Evolutionary conservation across 2,113 vertebrate species (phyloP).

Genomic region (Motacilla alba): DNA sequence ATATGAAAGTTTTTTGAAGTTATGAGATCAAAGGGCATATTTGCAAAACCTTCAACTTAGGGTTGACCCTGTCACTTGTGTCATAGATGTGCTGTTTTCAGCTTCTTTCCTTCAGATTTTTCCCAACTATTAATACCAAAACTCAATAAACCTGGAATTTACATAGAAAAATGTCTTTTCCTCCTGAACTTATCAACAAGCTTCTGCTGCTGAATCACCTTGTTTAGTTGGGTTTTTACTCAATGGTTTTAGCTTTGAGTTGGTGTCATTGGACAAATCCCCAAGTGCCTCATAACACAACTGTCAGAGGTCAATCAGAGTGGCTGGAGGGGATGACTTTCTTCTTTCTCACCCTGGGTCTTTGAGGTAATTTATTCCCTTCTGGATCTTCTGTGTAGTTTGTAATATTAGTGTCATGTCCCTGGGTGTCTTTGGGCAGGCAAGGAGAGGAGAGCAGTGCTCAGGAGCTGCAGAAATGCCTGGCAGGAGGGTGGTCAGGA

Average conservation of each 20-base stretch:
- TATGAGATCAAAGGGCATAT: background rate
- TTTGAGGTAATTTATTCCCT: background rate
- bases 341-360: background rate
- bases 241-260: background rate
- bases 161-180: background rate
- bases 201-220: background rate
- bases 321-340: background rate
- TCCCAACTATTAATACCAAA: background rate
- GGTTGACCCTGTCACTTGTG: background rate
- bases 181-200: background rate
- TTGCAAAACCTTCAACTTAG: background rate
- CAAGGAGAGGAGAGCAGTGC: background rate
- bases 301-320: conserved; percentile 13
- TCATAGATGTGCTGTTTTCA: background rate
- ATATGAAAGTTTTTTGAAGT: background rate
- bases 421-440: background rate
- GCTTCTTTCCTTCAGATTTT: background rate
- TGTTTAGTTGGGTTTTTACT: background rate
- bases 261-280: background rate
- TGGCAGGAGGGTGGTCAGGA: background rate
- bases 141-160: background rate
- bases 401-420: background rate
- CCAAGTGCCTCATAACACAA: fast-evolving
- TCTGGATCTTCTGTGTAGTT: background rate
- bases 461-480: background rate